Base-by-base conservation (phyloP, 2,797 vertebrate genomes). In the Enteromius afrohamiltoni region DNA sequence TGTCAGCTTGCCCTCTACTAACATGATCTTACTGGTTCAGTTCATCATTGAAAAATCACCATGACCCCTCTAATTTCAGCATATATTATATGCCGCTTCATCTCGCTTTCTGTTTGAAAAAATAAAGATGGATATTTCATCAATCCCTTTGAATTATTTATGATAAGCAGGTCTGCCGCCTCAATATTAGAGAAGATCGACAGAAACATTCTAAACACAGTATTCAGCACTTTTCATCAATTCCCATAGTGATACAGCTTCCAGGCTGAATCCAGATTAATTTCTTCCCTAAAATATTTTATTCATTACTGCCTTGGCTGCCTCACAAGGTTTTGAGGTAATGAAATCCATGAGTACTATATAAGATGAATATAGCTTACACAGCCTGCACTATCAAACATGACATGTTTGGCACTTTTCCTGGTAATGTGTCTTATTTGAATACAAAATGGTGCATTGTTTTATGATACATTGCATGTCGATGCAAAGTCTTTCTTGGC, bases 201-300 rank as follows among this genome's bases (percentile, higher is more conserved):
- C 21, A 77, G 80, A 82, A 84, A 79, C 58, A 80, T 80, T 79
- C 76, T 75, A 83, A 90, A 87, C 75, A 68, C 82, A 85, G 83
- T 58, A 64, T 77, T 74, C 64, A 82, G 47, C 71, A 83, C 79
- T 75, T 85, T 85, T 85, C 68, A 65, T 79, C 45, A 76, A 82
- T 87, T 84, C 49, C 78, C 64, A 84, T 51, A 78, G 85, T 64
- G 83, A 84, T 79, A 51, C 37, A 79, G 80, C 84, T 86, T 85
- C 75, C 62, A 85, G 42, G 65, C 82, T 84, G 75, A 85, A 85
- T 76, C 79, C 29, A 80, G 62, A 84, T 88, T 85, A 78, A 85
- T 88, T 85, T 85, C 77, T 82, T 82, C 71, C 58, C 79, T 55
- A 67, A 82, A 82, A 88, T 88, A 84, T 86, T 86, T 85, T 81